Base-by-base conservation (phyloP, 1,140 invertebrate genomes). In the Drosophila leontia region DNA sequence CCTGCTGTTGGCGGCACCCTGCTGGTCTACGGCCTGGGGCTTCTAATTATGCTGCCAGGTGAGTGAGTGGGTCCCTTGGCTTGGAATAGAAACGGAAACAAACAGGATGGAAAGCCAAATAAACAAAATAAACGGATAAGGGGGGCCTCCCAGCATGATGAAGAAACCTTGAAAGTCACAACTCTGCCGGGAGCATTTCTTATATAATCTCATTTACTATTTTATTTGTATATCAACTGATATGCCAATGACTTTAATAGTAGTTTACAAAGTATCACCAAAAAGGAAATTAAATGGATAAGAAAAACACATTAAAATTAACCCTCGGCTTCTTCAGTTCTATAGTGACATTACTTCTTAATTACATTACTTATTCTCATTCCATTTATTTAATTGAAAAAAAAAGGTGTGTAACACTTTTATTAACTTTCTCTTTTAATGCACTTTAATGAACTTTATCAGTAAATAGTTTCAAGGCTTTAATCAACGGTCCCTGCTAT, bases 31-130 rank as follows among this genome's bases (percentile, higher is more conserved):
- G 65, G 65, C 23, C 65, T 88, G 48, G 85, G 69, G 57, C 45
- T 84, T 19, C 65, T 88, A 45, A 78, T 85, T 63, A 48, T 88
- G 55, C 64, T 88, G 75, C 84, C 84, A 84, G 84, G 84, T 88
- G 35, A 87, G 84, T 80, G 53, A 23, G 51, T 55, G 53, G 17
- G 15, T 17, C 34, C 45, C 32, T 34, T 26, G 3, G 13, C 19
- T 35, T 15, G 34, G 23, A 55, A 23, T 39, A 39, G 35, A 13
- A 29, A 50, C 45, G 41, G 55, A 35, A 59, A 32, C 35, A 45
- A 34, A 48, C 42, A 48, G 41, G 53, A 55, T 39, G 29, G 29
- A 17, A 11, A 11, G 47, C 26, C 12, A 39, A 39, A 23, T 11
- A 13, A 35, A 37, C 12, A 37, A 23, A 15, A 55, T 35, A 19